Conservation (phyloP, 2,113 vertebrate species). For the Nibea coibor region DNA sequence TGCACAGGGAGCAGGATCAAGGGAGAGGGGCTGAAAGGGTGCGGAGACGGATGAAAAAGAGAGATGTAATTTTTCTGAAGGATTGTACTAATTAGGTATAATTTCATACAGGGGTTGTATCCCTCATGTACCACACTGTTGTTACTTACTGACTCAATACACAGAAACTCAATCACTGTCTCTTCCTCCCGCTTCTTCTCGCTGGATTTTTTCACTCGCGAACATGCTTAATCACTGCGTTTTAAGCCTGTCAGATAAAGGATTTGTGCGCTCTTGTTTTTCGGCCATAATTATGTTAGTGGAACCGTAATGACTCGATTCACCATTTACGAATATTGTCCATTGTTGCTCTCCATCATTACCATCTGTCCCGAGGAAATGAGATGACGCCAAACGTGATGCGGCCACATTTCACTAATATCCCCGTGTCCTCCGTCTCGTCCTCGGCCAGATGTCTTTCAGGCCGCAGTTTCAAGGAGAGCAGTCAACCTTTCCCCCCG, state of each 20-base stretch:
- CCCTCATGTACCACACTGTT: constrained; percentile 44
- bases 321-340: constrained; percentile 26
- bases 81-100: constrained; percentile 71
- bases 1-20: constrained; percentile 44
- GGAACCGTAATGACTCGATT: constrained; percentile 47
- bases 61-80: constrained; percentile 73
- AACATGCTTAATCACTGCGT: constrained; percentile 18
- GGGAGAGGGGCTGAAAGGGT: constrained; percentile 48
- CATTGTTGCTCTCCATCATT: constrained; percentile 31
- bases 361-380: constrained; percentile 49
- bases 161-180: constrained; percentile 15
- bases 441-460: constrained; percentile 74
- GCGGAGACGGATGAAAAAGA: constrained; percentile 47
- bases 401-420: constrained; percentile 29
- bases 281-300: constrained; percentile 6
- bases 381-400: constrained; percentile 14
- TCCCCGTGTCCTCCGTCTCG: constrained; percentile 35
- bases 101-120: constrained; percentile 66
- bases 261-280: constrained; percentile 37
- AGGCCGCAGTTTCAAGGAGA: constrained; percentile 70
- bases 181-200: background rate
- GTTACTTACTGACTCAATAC: constrained; percentile 58
- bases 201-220: background rate
- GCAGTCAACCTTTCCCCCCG: constrained; percentile 33
- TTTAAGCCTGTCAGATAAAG: constrained; percentile 26